Evolutionary conservation across 2,888 invertebrate genomes (phyloP).

Genomic region (Melanostoma mellinum): DNA sequence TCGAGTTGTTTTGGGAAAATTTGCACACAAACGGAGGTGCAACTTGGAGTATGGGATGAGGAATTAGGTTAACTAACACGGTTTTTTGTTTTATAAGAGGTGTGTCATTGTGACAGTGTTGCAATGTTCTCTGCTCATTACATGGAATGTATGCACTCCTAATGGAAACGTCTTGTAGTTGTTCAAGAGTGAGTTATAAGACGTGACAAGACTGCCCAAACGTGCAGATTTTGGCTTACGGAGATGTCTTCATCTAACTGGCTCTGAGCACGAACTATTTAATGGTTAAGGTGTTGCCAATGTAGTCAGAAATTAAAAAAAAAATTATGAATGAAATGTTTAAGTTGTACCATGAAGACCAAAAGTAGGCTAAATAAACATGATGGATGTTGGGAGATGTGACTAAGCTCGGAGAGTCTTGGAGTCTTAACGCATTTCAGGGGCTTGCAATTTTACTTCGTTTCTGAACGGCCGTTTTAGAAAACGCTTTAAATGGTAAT

Average conservation of each 20-base stretch:
- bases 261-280: too few species aligned
- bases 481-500: too few species aligned
- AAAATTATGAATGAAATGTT: too few species aligned
- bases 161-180: conserved; percentile 20
- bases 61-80: conserved; percentile 50
- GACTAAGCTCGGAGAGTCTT: too few species aligned
- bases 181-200: conserved; percentile 17
- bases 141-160: conserved; percentile 4
- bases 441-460: too few species aligned
- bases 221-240: conserved; percentile 9
- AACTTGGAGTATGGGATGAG: conserved; percentile 46
- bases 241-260: conserved; percentile 18
- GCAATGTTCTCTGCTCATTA: conserved; percentile 17
- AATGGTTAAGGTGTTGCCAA: too few species aligned
- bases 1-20: conserved; percentile 38
- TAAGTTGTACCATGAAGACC: too few species aligned
- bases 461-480: too few species aligned
- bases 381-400: too few species aligned
- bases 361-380: too few species aligned
- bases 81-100: conserved; percentile 36
- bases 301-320: too few species aligned
- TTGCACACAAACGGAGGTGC: conserved; percentile 29
- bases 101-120: conserved; percentile 30
- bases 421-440: too few species aligned
- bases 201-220: conserved; percentile 10